Conservation (phyloP, 2,888 invertebrate genomes). For the Sepiola atlantica region DNA sequence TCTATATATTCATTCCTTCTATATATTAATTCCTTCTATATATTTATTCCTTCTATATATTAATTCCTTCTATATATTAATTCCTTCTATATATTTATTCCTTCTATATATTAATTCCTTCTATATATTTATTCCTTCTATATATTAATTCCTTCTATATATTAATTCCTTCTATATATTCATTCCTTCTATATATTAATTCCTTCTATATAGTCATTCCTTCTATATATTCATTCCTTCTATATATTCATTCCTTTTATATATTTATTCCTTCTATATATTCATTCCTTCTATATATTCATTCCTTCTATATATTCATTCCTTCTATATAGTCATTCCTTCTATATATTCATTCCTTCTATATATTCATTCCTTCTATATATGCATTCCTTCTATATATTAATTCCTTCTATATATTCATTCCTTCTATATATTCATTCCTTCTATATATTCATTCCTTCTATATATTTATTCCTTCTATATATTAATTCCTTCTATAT, state of each 20-base stretch:
- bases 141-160: background rate
- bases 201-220: too few species aligned
- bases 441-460: too few species aligned
- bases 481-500: background rate
- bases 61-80: background rate
- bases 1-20: background rate
- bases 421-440: background rate
- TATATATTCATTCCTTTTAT: background rate
- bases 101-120: too few species aligned
- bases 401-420: too few species aligned
- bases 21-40: background rate
- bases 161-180: background rate
- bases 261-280: background rate
- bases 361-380: background rate
- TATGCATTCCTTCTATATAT: too few species aligned
- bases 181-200: too few species aligned
- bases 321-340: too few species aligned
- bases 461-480: background rate
- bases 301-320: background rate
- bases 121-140: background rate
- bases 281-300: too few species aligned
- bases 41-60: too few species aligned
- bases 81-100: background rate
- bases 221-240: background rate
- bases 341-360: background rate